Evolutionary conservation across 2,888 invertebrate genomes (phyloP), one percentile per base, ranked within the genome.

Genomic region (Dynastes grantii): DNA sequence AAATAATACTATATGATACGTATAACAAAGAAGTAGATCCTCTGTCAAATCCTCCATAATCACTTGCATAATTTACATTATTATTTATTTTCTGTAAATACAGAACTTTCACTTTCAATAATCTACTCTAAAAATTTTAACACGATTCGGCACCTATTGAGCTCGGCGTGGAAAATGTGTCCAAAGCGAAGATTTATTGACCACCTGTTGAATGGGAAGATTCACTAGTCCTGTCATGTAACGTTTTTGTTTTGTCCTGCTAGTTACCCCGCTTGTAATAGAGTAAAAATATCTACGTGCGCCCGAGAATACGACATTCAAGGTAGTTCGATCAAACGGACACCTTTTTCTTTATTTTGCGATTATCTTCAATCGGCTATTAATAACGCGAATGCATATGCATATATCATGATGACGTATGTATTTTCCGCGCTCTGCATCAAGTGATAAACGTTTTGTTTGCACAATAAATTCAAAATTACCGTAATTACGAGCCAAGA

Each of bases 381-480:
- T 58, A 58, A 32, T 22, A 73, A 58, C 27, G 58, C 58, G 51
- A 70, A 70, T 45, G 9, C 9, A 11, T 53, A 64, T 64, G 22
- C 63, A 13, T 63, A 63, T 45, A 67, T 49, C 55, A 55, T 55
- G 8, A 45, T 32, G 37, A 40, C 22, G 22, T 32, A 27, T 40
- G 40, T 16, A 11, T 58, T 58, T 71, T 2, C 22, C 32, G 58
- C 16, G 37, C 29, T 58, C 58, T 58, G 37, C 40, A 49, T 11
- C 40, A 16, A 27, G 29, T 58, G 73, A 73, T 73, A 58, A 73
- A 58, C 73, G 40, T 40, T 73, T 73, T 73, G 58, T 58, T 58
- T 73, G 58, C 22, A 73, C 73, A 73, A 73, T 58, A 73, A 73
- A 73, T 73, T 73, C 37, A 37, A 73, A 73, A 58, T 73, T 58